Conservation (phyloP, 2,797 vertebrate species). For the Catostomus latipinnis region DNA sequence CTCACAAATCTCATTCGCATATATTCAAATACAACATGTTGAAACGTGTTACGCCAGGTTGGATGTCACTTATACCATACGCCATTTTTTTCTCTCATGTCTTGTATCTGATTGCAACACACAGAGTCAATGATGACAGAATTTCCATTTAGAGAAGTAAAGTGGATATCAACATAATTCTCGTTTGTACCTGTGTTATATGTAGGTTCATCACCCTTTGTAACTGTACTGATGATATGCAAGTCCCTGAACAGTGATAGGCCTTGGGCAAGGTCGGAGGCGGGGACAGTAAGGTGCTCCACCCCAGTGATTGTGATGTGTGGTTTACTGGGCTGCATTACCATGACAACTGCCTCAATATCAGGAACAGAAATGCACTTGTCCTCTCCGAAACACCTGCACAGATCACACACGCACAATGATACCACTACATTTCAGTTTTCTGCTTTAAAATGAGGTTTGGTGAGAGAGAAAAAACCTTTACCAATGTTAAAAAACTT, state of each 20-base stretch:
- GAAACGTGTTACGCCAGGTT: too few species aligned
- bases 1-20: not conserved
- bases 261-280: constrained; percentile 83
- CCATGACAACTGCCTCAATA: constrained; percentile 91
- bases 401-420: constrained; percentile 33
- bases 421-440: not conserved
- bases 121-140: not conserved
- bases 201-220: constrained; percentile 75
- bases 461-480: too few species aligned
- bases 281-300: constrained; percentile 85
- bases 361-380: constrained; percentile 92
- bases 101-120: too few species aligned
- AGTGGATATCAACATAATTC: not conserved
- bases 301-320: constrained; percentile 90
- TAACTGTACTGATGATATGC: constrained; percentile 89
- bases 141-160: not conserved
- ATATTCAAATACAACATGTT: too few species aligned
- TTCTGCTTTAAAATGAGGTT: not conserved
- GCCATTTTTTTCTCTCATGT: too few species aligned
- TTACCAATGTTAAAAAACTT: too few species aligned
- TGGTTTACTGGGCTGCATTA: constrained; percentile 92
- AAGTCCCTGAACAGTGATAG: constrained; percentile 88
- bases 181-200: constrained; percentile 74
- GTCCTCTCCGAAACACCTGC: constrained; percentile 96
- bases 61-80: not conserved